Evolutionary conservation across 2,888 invertebrate genomes (phyloP).

Genomic region (Archips crataeganus): DNA sequence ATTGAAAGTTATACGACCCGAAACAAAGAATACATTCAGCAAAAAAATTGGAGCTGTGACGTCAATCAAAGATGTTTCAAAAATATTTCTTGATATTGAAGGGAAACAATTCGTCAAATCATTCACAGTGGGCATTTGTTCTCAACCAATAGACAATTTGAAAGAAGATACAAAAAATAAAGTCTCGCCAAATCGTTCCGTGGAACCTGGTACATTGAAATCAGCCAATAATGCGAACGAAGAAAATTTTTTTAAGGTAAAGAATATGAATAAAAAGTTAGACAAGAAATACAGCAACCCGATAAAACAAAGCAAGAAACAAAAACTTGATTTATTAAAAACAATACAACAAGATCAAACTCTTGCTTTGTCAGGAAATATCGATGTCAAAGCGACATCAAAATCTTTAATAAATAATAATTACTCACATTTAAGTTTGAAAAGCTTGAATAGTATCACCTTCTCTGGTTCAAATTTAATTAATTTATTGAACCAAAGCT

Average conservation of each 20-base stretch:
- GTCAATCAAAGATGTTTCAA: not conserved
- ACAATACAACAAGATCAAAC: not conserved
- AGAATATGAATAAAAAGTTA: not conserved
- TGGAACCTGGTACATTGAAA: not conserved
- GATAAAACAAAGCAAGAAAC: not conserved
- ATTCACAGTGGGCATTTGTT: not conserved
- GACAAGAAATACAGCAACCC: not conserved
- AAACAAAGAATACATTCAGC: not conserved
- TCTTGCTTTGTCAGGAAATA: not conserved
- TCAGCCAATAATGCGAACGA: not conserved
- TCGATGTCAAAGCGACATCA: not conserved
- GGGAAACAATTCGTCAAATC: not conserved
- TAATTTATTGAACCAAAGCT: not conserved
- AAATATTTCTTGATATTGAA: not conserved
- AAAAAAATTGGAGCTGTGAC: not conserved
- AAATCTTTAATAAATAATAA: not conserved
- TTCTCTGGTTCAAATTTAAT: slow-evolving; percentile 2
- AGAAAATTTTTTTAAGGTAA: not conserved
- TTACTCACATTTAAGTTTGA: not conserved
- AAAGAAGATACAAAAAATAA: slow-evolving; percentile 1
- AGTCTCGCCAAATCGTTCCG: not conserved
- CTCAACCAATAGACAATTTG: not conserved
- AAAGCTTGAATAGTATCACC: slow-evolving; percentile 2
- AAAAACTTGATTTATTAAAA: not conserved
- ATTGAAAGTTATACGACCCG: not conserved